Percentiles rank a stretch among this genome's conserved stretches.
Evolutionary conservation across 2,113 vertebrate genomes (phyloP).

Genomic region (Neotoma lepida): DNA sequence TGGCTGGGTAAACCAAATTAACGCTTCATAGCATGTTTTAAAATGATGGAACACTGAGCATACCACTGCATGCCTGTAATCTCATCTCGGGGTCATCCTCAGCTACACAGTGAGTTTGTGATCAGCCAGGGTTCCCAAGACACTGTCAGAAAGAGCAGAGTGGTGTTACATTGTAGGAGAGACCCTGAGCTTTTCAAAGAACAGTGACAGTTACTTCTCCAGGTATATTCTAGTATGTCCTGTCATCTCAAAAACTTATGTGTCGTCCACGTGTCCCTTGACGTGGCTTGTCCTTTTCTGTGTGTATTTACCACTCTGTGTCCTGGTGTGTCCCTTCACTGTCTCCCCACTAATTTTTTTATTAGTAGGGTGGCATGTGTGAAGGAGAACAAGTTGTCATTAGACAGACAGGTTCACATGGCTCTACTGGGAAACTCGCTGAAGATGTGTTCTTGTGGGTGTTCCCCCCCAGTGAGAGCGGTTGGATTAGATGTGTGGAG

Average conservation of each 20-base stretch:
- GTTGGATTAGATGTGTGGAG: not conserved
- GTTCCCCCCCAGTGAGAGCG: not conserved
- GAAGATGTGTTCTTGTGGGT: not conserved
- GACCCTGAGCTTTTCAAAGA: not conserved
- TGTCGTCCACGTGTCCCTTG: not conserved
- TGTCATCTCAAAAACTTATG: not conserved
- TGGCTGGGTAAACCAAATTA: not conserved
- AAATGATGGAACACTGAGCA: not conserved
- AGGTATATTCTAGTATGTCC: not conserved
- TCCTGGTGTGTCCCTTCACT: conserved; percentile 1
- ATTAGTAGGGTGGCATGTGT: not conserved
- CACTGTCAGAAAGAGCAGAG: not conserved
- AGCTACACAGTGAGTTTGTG: not conserved
- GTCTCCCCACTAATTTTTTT: not conserved
- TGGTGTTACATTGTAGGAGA: not conserved
- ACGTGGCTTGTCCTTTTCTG: not conserved
- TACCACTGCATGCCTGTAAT: not conserved
- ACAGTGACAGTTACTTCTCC: not conserved
- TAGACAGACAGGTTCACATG: not conserved
- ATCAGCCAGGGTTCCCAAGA: not conserved
- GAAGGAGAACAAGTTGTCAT: not conserved
- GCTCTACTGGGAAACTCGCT: not conserved
- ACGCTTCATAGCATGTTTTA: not conserved
- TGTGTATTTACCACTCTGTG: not conserved
- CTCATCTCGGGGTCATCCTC: not conserved